Percentiles rank a stretch among this genome's conserved stretches.
Evolutionary conservation across 2,888 invertebrate species (phyloP).

Genomic region (Zhengitettix transpicula): DNA sequence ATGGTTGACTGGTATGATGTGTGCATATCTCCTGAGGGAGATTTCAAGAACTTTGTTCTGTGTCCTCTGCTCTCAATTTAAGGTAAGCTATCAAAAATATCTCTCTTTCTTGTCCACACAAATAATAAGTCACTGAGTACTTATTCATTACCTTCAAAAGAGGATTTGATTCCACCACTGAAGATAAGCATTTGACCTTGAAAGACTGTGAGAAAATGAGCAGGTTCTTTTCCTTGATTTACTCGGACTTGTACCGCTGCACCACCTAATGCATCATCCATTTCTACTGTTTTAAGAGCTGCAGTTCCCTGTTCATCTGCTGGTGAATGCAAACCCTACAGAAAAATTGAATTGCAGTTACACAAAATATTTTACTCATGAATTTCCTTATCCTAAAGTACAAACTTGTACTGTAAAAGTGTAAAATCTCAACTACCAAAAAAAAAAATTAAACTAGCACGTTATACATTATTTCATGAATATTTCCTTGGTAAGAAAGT

Average conservation of each 20-base stretch:
- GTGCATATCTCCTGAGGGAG: too few species aligned
- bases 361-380: too few species aligned
- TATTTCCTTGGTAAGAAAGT: too few species aligned
- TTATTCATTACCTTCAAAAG: slow-evolving; percentile 38
- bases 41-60: too few species aligned
- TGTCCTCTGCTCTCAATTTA: too few species aligned
- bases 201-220: slow-evolving; percentile 81
- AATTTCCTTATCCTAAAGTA: too few species aligned
- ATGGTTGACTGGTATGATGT: too few species aligned
- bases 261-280: slow-evolving; percentile 33
- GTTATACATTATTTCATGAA: too few species aligned
- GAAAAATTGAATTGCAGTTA: too few species aligned
- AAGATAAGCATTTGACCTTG: slow-evolving; percentile 69
- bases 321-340: slow-evolving; percentile 56
- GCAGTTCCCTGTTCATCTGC: slow-evolving; percentile 59
- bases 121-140: background rate
- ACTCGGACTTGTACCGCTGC: slow-evolving; percentile 49
- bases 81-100: background rate
- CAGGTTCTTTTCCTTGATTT: slow-evolving; percentile 77
- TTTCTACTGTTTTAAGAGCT: slow-evolving; percentile 32
- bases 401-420: too few species aligned
- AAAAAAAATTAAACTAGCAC: too few species aligned
- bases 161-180: slow-evolving; percentile 41
- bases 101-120: background rate
- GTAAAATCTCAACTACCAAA: too few species aligned